These are phyloP conservation scores for Eptesicus fuscus DNA, from an alignment of 2,113 vertebrate species.

Conservation along the genomic window DNA sequence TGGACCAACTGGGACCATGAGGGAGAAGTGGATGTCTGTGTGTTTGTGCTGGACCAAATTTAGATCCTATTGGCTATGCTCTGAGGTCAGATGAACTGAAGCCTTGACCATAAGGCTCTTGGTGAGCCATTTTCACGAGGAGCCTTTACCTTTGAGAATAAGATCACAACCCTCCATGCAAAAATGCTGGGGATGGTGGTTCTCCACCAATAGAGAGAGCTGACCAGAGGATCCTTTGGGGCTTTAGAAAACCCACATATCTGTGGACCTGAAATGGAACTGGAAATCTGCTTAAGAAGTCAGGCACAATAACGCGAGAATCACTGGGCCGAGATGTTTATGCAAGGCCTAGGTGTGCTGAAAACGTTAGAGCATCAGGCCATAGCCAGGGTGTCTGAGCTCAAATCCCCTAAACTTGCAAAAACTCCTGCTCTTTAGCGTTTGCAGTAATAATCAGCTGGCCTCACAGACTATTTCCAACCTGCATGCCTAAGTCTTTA, in stretches of 20 bases:
- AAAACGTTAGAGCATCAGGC: not conserved
- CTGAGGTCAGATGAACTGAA: not conserved
- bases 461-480: not conserved
- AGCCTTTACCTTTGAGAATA: not conserved
- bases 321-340: not conserved
- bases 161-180: not conserved
- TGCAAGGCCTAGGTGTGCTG: not conserved
- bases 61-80: not conserved
- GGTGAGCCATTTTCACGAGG: not conserved
- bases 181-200: not conserved
- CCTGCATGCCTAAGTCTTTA: not conserved
- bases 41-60: not conserved
- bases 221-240: not conserved
- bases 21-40: not conserved
- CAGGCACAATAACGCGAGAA: not conserved
- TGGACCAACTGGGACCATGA: not conserved
- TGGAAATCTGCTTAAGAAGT: not conserved
- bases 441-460: not conserved
- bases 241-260: not conserved
- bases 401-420: not conserved
- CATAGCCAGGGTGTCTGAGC: not conserved
- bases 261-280: not conserved
- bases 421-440: not conserved
- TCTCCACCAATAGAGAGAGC: not conserved
- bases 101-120: not conserved